Evolutionary conservation across 1,140 invertebrate species (phyloP), one percentile per base, ranked within the genome.

Genomic region (Adelges cooleyi): DNA sequence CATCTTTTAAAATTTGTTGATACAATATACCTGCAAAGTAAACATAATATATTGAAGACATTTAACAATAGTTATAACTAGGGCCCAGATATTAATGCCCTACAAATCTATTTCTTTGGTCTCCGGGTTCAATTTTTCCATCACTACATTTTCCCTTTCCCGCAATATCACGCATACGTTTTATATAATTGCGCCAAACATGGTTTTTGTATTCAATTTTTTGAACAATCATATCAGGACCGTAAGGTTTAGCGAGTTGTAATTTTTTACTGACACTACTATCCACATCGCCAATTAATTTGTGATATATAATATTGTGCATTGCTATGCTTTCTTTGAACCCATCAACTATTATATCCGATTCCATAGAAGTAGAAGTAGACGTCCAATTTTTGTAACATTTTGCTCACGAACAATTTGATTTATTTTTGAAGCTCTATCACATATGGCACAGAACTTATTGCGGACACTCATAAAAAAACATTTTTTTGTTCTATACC

Each of bases 241-340:
- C 49, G 49, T 51, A 51, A 13, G 49, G 49, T 17, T 51, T 51
- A 25, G 23, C n/a, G 15, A 51, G n/a, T 29, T 15, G 11, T 8
- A 51, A 27, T 29, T 33, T 51, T 33, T 52, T 52, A 17, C 27
- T 29, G 17, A 70, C 70, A 49, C 68, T 74, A 40, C 69, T 71
- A 52, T 74, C 73, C 1, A 73, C 73, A 69, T 75, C 74, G 8
- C 69, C 72, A 48, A 74, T 69, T 15, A 74, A 42, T 33, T 66
- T 70, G 51, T 69, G 65, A 46, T 73, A 74, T 27, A 71, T 70
- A 5, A 75, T n/a, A 11, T 69, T 70, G 59, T 74, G 67, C 66
- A 69, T 72, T 65, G 70, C 50, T 66, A 73, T 62, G 22, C 73
- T 73, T 44, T 48, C 5, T 54, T 70, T 66, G 69, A 75, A 75